Evolutionary conservation across 2,888 invertebrate species (phyloP), one percentile per base, ranked within the genome.

Genomic region (Crocallis elinguaria): DNA sequence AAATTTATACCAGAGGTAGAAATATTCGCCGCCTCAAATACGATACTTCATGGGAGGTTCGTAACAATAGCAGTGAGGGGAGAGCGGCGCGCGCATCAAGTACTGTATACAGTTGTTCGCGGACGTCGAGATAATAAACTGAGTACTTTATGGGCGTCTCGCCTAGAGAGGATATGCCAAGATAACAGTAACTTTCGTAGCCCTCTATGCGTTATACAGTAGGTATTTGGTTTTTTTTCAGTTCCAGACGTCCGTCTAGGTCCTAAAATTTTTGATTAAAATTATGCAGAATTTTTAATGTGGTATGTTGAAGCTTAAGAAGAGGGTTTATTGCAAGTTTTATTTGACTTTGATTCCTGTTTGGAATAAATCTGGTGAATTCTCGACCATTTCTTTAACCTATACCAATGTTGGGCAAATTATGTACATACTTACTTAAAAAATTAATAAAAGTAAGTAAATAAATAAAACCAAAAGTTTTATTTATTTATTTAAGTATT

Each of bases 121-220:
- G 68, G 57, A 66, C 71, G 64, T 69, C 73, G 82, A 85, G 86
- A 83, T 85, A 86, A 86, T 85, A 86, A 85, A 82, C 71, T 63
- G 66, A 61, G 66, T 82, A 82, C 87, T 88, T 88, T 90, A 88
- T 90, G 77, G 80, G 73, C 86, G 84, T 80, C 79, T 84, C 82
- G 88, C 88, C 91, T 90, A 89, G 89, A 89, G 91, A 92, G 92
- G 92, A 92, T 92, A 92, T 92, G 90, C 89, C 90, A 89, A 92
- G 92, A 92, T 92, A 92, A 92, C 92, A 92, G 92, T 92, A 92
- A 92, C 90, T 92, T 92, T 91, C 87, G 89, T 90, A 87, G 86
- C 83, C 83, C 86, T 84, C 71, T 77, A 75, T 70, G 71, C 77
- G 77, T 73, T 83, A 79, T 82, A 80, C 74, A 75, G 79, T 86